Evolutionary conservation across 2,888 invertebrate species (phyloP).

Genomic region (Spisula solida): DNA sequence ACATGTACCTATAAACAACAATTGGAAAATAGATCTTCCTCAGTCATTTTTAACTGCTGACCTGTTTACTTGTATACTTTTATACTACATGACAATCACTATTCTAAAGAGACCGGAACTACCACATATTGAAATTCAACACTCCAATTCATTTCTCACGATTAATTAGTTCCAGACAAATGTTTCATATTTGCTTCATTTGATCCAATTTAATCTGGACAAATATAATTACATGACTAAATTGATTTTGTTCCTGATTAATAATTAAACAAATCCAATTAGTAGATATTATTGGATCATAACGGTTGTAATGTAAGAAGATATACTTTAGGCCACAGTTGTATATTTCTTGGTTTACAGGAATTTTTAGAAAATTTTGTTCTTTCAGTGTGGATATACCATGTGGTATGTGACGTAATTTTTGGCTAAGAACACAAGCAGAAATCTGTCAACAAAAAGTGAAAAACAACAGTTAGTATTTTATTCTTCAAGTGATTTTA

Average conservation of each 20-base stretch:
- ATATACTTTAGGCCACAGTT: too few relatives aligned
- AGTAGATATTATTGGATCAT: neutral
- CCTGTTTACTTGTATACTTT: neutral
- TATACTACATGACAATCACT: neutral
- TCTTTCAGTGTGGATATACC: too few relatives aligned
- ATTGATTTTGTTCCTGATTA: constrained; percentile 16
- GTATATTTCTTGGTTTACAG: too few relatives aligned
- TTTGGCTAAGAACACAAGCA: too few relatives aligned
- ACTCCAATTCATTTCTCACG: neutral
- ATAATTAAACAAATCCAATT: neutral
- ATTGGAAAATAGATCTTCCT: too few relatives aligned
- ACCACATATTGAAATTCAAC: neutral
- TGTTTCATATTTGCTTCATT: neutral
- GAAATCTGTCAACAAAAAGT: too few relatives aligned
- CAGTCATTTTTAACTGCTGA: too few relatives aligned
- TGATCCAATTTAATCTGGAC: constrained; percentile 10
- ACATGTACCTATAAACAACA: too few relatives aligned
- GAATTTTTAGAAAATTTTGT: too few relatives aligned
- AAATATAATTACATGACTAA: neutral
- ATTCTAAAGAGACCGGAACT: neutral
- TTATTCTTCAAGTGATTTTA: too few relatives aligned
- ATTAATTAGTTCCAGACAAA: neutral
- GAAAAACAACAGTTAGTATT: too few relatives aligned
- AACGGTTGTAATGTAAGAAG: neutral
- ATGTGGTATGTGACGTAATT: too few relatives aligned